These are phyloP conservation scores for Muntiacus reevesi DNA, from an alignment of 2,113 vertebrate species.

Conservation along the genomic window DNA sequence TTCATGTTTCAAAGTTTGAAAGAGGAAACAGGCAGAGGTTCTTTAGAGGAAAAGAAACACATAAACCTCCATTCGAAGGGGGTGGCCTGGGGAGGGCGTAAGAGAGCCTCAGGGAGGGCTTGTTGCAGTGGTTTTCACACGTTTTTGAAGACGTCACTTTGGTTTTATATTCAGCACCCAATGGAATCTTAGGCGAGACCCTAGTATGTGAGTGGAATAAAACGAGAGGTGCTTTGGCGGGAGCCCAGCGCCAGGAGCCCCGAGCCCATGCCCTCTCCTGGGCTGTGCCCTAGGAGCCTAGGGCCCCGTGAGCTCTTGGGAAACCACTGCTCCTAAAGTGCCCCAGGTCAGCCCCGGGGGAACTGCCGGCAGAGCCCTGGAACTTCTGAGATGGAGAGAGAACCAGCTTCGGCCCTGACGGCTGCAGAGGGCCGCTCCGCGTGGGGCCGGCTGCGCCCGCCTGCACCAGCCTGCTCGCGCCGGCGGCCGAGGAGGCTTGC, in stretches of 20 bases:
- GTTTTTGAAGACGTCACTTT: constrained; percentile 31
- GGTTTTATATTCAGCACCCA: constrained; percentile 44
- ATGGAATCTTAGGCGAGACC: constrained; percentile 28
- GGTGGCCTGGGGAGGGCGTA: not conserved
- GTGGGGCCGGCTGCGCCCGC: not conserved
- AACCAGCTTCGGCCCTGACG: not conserved
- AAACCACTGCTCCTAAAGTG: not conserved
- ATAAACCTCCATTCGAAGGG: not conserved
- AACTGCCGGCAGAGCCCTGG: not conserved
- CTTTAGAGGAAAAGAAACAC: not conserved
- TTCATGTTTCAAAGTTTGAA: not conserved
- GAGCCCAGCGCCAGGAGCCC: not conserved
- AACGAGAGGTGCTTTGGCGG: not conserved
- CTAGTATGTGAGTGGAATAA: not conserved
- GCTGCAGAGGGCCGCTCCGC: not conserved
- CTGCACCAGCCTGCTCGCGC: not conserved
- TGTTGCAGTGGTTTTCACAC: not conserved
- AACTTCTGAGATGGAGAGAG: not conserved
- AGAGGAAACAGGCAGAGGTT: not conserved
- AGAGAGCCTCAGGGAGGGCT: not conserved
- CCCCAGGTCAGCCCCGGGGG: not conserved
- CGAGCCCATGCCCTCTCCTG: not conserved
- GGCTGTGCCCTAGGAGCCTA: not conserved
- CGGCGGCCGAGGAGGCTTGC: not conserved
- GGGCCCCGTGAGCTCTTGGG: not conserved